These are phyloP conservation scores for Excalfactoria chinensis DNA, from an alignment of 2,113 vertebrate species.

Conservation along the genomic window DNA sequence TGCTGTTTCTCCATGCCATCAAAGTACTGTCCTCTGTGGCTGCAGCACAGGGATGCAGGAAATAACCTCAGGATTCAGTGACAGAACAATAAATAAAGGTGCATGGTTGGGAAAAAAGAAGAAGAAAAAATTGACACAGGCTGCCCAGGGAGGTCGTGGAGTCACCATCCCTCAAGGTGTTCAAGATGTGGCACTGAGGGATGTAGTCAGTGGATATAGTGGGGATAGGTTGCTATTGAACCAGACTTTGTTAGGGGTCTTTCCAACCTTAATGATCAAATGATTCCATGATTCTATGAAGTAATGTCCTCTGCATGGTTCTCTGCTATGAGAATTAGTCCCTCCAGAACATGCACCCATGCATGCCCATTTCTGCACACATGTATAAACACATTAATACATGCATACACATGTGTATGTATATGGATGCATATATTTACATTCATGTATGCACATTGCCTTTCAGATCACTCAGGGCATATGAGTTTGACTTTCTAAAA, in stretches of 20 bases:
- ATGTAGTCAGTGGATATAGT: too few relatives aligned
- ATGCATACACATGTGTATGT: rapidly evolving
- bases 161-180: too few relatives aligned
- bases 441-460: neutral
- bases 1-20: neutral
- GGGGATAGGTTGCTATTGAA: too few relatives aligned
- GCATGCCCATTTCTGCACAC: neutral
- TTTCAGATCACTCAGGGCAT: neutral
- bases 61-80: neutral
- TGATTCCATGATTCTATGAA: neutral
- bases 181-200: too few relatives aligned
- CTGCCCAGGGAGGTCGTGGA: too few relatives aligned
- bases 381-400: neutral
- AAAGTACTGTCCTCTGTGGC: neutral
- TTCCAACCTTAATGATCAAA: too few relatives aligned
- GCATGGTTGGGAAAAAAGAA: neutral
- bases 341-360: neutral
- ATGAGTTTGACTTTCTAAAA: neutral
- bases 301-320: neutral
- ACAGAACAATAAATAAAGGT: neutral
- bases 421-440: rapidly evolving
- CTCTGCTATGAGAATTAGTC: neutral
- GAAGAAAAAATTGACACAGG: too few relatives aligned
- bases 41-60: neutral
- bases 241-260: too few relatives aligned